Conservation (phyloP, 2,113 vertebrate species). For the Stegastes partitus region DNA sequence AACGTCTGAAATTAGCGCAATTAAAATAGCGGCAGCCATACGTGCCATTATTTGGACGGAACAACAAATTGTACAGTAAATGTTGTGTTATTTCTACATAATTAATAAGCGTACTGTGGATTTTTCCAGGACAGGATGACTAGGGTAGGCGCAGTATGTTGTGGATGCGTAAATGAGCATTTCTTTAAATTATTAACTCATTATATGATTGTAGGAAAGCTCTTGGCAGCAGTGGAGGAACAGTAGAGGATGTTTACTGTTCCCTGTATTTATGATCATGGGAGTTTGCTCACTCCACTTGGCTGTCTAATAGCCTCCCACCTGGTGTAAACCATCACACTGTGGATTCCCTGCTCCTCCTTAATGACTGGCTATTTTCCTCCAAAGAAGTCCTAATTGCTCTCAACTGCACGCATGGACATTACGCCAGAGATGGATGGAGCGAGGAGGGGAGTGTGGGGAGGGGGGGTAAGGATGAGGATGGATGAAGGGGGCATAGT, state of each 20-base stretch:
- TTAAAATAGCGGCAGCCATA: too few relatives aligned
- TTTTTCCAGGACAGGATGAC: not conserved
- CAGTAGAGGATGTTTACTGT: slow-evolving; percentile 66
- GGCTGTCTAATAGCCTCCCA: slow-evolving; percentile 68
- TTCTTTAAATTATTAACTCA: slow-evolving; percentile 62
- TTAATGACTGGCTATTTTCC: slow-evolving; percentile 73
- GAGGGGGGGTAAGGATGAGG: slow-evolving; percentile 20
- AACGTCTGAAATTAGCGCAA: too few relatives aligned
- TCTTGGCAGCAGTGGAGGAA: slow-evolving; percentile 33
- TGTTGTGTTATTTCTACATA: not conserved
- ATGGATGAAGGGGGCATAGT: slow-evolving; percentile 39
- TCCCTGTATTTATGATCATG: slow-evolving; percentile 64
- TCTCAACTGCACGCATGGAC: slow-evolving; percentile 57
- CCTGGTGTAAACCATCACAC: slow-evolving; percentile 66
- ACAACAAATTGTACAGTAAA: not conserved
- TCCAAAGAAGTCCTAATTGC: slow-evolving; percentile 73
- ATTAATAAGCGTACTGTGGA: not conserved
- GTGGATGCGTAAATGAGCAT: slow-evolving; percentile 35
- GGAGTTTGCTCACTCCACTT: slow-evolving; percentile 71
- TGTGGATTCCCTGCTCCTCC: slow-evolving; percentile 56
- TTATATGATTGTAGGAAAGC: slow-evolving; percentile 51
- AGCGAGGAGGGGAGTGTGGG: slow-evolving; percentile 20
- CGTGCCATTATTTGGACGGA: not conserved
- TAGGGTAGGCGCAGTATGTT: slow-evolving; percentile 1
- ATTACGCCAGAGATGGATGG: slow-evolving; percentile 52